phyloP scores from a whole-genome alignment of 2,113 vertebrate species.

The Marcusenius ussheri region DNA sequence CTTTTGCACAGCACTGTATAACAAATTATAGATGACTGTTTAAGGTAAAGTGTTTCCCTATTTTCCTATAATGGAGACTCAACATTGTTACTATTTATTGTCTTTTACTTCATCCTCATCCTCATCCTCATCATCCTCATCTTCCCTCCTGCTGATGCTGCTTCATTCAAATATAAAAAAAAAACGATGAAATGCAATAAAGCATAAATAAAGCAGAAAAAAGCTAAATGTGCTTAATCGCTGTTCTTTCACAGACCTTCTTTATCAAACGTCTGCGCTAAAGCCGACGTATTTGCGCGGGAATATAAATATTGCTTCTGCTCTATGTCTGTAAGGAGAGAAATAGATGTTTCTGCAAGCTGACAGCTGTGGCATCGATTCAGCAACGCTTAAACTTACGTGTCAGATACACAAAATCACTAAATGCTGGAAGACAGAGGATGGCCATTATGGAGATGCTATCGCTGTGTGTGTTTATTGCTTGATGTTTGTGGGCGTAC shows the following conservation, averaged over 20 bases:
- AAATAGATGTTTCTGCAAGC: conserved; percentile 5
- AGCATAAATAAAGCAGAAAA: background rate
- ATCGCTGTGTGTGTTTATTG: background rate
- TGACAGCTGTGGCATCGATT: conserved; percentile 8
- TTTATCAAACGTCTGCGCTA: background rate
- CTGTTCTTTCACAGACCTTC: background rate
- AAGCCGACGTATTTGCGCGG: background rate
- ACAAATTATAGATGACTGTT: background rate
- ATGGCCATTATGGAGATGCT: conserved; percentile 7
- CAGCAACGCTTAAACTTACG: background rate
- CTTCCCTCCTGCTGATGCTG: background rate
- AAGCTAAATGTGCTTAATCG: background rate
- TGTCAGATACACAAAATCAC: background rate
- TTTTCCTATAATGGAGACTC: background rate
- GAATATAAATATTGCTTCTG: background rate
- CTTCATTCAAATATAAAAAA: background rate
- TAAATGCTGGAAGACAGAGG: background rate
- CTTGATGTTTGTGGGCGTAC: background rate
- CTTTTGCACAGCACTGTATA: no score
- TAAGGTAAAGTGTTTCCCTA: background rate
- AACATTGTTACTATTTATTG: background rate
- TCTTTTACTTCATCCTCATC: background rate
- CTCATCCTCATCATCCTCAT: background rate
- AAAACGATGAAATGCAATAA: background rate
- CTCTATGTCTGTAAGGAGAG: background rate